Evolutionary conservation across 1,140 invertebrate genomes (phyloP).

Genomic region (Coboldia fuscipes): DNA sequence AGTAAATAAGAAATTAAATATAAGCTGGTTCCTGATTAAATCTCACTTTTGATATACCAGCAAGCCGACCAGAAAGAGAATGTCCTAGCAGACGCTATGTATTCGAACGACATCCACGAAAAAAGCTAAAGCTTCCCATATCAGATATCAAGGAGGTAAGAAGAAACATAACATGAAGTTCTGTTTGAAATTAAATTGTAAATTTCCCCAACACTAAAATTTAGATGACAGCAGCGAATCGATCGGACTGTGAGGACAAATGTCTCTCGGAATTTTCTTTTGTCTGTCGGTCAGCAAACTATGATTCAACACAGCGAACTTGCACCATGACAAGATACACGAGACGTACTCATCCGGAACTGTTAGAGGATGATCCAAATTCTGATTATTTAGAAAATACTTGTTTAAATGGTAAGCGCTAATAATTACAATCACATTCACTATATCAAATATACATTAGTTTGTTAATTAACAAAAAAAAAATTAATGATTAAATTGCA

Average conservation of each 20-base stretch:
- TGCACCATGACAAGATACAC: conserved; percentile 64
- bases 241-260: conserved; percentile 76
- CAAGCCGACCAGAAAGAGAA: conserved; percentile 61
- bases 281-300: conserved; percentile 68
- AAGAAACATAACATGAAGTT: neutral
- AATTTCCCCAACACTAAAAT: too few species aligned
- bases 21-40: conserved; percentile 1
- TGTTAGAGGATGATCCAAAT: conserved; percentile 63
- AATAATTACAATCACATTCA: neutral
- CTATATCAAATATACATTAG: neutral
- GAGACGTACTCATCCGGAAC: conserved; percentile 58
- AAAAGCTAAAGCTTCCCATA: conserved; percentile 52
- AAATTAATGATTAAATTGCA: neutral
- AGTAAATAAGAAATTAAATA: too few species aligned
- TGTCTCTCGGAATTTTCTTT: conserved; percentile 75
- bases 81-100: conserved; percentile 71
- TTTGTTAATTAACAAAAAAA: conserved; percentile 1
- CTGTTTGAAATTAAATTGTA: neutral
- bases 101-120: conserved; percentile 65
- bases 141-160: conserved; percentile 53
- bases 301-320: conserved; percentile 46
- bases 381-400: conserved; percentile 82
- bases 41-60: conserved; percentile 23
- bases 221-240: conserved; percentile 45
- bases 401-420: conserved; percentile 53